Base-by-base conservation (phyloP, 2,888 invertebrate species). In the Oligia latruncula region DNA sequence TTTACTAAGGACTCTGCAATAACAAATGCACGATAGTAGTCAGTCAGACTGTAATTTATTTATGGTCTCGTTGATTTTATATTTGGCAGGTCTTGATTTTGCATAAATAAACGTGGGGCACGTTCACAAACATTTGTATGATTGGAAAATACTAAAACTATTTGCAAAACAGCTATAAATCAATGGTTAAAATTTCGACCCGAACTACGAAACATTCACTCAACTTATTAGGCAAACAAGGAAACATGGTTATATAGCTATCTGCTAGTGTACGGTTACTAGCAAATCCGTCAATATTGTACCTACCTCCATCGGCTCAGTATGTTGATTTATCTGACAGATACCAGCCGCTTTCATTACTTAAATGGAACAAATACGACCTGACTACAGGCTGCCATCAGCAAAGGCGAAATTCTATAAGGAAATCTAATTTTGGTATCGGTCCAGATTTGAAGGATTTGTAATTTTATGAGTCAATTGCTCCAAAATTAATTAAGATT, bases 321-420 rank as follows among this genome's bases (percentile, higher is more conserved):
- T 85, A 73, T 87, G 85, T 90, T 91, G 91, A 90, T 91, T 90
- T 89, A 90, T 83, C 85, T 65, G 64, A 73, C 82, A 75, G 90
- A 81, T 80, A 85, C 81, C 77, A 82, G 64, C 71, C 77, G 85
- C 84, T 85, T 88, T 90, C 82, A 88, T 89, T 90, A 89, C 83
- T 77, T 82, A 84, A 90, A 90, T 88, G 83, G 85, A 89, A 89
- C 86, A 90, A 87, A 90, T 85, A 84, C 78, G 70, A 71, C 43
- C 74, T 52, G 64, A 40, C 71, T 81, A 77, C 73, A 65, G 74
- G 17, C 52, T 17, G 49, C 74, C 9, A 65, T 62, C 68, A 72
- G 71, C 71, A 2, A 62, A 66, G 55, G 64, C 75, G 29, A 83
- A 83, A 87, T 87, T 83, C 43, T 74, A 71, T 68, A 52, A 65